phyloP scores from a whole-genome alignment of 1,140 invertebrate species.

The Branchinecta lynchi region DNA sequence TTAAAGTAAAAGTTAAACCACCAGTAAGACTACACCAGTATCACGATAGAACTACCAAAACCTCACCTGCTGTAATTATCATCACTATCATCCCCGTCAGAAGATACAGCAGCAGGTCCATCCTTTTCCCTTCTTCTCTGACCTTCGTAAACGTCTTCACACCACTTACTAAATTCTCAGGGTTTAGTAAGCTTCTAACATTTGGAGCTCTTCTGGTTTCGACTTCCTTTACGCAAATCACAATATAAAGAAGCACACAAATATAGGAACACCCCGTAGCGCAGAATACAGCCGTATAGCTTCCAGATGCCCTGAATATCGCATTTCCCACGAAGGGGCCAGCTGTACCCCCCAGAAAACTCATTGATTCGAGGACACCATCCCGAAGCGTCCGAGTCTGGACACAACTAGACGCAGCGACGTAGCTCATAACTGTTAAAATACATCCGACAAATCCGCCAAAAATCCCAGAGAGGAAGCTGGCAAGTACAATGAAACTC shows the following conservation, averaged over 20 bases:
- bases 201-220: not conserved
- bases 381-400: conserved; percentile 32
- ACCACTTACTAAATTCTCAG: conserved; percentile 27
- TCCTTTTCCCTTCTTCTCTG: conserved; percentile 27
- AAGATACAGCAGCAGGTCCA: conserved; percentile 29
- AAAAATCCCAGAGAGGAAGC: conserved; percentile 31
- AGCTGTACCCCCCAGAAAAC: conserved; percentile 33
- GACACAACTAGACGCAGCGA: conserved; percentile 29
- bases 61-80: conserved; percentile 27
- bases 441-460: conserved; percentile 35
- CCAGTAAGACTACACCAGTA: no score
- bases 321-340: conserved; percentile 33
- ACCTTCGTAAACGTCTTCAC: conserved; percentile 28
- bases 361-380: conserved; percentile 35
- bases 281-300: conserved; percentile 28
- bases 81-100: conserved; percentile 26
- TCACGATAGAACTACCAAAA: not conserved
- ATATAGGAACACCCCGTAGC: conserved; percentile 28
- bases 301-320: conserved; percentile 29
- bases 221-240: conserved; percentile 21
- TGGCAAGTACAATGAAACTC: conserved; percentile 31
- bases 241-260: conserved; percentile 29
- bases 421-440: conserved; percentile 32
- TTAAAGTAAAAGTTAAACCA: no score
- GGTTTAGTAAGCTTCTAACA: conserved; percentile 23